Evolutionary conservation across 1,140 invertebrate genomes (phyloP), one percentile per base, ranked within the genome.

Genomic region (Cydia pomonella): DNA sequence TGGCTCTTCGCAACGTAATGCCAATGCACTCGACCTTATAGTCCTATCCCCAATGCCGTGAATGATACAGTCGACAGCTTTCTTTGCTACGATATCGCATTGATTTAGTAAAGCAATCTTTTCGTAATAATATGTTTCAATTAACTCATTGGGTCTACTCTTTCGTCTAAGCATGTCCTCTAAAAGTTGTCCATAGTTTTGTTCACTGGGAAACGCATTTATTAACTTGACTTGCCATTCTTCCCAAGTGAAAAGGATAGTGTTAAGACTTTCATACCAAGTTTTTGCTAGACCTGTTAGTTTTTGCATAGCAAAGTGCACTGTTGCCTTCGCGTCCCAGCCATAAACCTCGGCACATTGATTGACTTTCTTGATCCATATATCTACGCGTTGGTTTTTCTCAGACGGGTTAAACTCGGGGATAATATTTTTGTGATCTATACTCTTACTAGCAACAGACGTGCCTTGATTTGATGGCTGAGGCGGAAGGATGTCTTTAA

Each of bases 281-380:
- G 62, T 73, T 41, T 80, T 80, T 12, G 77, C 77, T 38, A 77
- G 47, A 1, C 79, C 79, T 12, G 16, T 21, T 1, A 80, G 66
- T 33, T 78, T 80, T 44, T 79, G 80, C 78, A 82, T 77, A 21
- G 80, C 78, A 73, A 78, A 77, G 62, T 80, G 77, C 12, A 78
- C 66, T n/a, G 33, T 75, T 25, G 75, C 80, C 27, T 62, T 76
- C 38, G 79, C 76, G 38, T 79, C 77, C 80, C 78, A 82, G 18
- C 77, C 74, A 53, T 78, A 82, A n/a, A 82, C 77, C 16, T 23
- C 27, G 12, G 78, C 78, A 71, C 76, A 80, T 33, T 82, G 75
- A 25, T 82, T 78, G 9, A 82, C 76, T 50, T 82, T 82, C 23
- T 63, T 74, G 13, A 79, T n/a, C 76, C 80, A 80, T 38, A 78